Conservation (phyloP, 2,113 vertebrate species). For the Cairina moschata region DNA sequence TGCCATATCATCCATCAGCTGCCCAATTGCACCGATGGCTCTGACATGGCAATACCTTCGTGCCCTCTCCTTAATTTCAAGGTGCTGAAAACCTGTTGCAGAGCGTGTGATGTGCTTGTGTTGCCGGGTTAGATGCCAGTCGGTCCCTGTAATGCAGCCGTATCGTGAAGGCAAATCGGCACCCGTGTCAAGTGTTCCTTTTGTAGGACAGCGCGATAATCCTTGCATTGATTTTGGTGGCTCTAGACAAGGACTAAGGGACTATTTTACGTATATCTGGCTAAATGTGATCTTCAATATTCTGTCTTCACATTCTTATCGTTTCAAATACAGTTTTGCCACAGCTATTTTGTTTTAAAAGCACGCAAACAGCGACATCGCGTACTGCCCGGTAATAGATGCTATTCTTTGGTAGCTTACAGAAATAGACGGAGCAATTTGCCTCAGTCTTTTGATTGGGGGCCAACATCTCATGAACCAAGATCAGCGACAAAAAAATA, state of each 20-base stretch:
- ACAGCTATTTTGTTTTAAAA: not conserved
- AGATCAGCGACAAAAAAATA: not conserved
- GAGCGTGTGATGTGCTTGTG: not conserved
- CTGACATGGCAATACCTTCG: not conserved
- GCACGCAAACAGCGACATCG: accelerated
- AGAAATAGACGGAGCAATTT: not conserved
- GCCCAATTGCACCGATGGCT: not conserved
- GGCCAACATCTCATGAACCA: not conserved
- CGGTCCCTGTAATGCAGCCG: not conserved
- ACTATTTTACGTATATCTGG: accelerated
- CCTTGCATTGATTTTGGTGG: not conserved
- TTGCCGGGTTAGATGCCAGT: accelerated
- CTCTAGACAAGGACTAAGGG: not conserved
- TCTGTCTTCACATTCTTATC: not conserved
- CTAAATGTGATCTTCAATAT: accelerated
- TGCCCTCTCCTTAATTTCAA: not conserved
- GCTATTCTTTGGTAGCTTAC: not conserved
- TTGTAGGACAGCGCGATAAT: accelerated
- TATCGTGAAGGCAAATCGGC: not conserved
- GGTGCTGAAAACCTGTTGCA: not conserved
- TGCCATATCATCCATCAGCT: not conserved
- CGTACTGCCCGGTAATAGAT: not conserved
- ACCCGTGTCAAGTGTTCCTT: not conserved
- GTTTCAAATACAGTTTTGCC: not conserved
- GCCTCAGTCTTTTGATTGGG: not conserved